Evolutionary conservation across 2,888 invertebrate genomes (phyloP), one percentile per base, ranked within the genome.

Genomic region (Campopleginae sp.): DNA sequence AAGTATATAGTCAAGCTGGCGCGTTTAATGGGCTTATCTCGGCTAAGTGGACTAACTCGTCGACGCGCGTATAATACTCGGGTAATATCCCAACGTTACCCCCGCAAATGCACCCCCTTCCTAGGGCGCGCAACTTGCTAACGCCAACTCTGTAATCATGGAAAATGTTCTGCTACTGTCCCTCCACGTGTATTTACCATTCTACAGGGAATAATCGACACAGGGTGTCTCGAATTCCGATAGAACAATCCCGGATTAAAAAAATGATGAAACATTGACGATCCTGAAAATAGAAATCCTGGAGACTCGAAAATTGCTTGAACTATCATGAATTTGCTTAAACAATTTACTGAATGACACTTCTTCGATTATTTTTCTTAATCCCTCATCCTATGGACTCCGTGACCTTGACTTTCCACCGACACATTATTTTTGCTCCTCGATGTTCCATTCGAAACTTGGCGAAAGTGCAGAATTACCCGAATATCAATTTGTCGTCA

Each of bases 1-100:
- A 76, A 86, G 85, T 85, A 76, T 82, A 80, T 86, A 77, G 80
- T 46, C 80, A 54, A 31, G 48, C 31, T 42, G 82, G 86, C 70
- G 71, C 86, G 75, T 86, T 86, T 88, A 86, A 88, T 81, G 84
- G 86, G 80, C 75, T 84, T 85, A 82, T 84, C 82, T 71, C 48
- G 85, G 58, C 75, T 80, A 84, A 88, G 79, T 81, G 87, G 87
- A 86, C 87, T 87, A 86, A 85, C 76, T 81, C 80, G 75, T 79
- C 72, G 80, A 75, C 80, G 76, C 75, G 80, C 71, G 33, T 84
- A 86, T 83, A 85, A 86, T 85, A 63, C 82, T 84, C 44, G 51
- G 82, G 70, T 87, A 86, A 88, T 88, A 81, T 81, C 78, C 19
- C 82, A 81, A 86, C 81, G 83, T 83, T 83, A 80, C 80, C 84